Conservation (phyloP, 2,113 vertebrate species). For the Trematocara nigrifrons region DNA sequence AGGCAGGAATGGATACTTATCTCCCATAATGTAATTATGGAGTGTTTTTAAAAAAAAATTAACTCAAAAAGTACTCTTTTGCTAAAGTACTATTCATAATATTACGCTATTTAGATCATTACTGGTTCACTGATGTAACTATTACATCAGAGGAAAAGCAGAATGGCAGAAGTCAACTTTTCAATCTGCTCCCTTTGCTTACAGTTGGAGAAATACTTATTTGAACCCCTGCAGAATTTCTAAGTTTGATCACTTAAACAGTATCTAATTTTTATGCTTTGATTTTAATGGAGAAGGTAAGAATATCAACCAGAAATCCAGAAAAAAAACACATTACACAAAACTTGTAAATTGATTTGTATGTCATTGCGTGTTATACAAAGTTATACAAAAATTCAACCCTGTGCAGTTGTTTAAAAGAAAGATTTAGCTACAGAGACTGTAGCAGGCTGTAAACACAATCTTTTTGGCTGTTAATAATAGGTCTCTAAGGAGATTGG, state of each 20-base stretch:
- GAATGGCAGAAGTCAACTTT: neutral
- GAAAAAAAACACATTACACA: neutral
- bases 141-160: neutral
- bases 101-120: neutral
- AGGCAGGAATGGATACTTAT: neutral
- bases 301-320: neutral
- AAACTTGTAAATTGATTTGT: neutral
- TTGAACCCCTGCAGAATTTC: neutral
- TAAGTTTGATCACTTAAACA: neutral
- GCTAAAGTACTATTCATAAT: neutral
- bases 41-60: neutral
- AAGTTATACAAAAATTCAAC: neutral
- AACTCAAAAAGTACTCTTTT: neutral
- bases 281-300: neutral
- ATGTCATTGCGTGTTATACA: accelerated
- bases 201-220: neutral
- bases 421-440: neutral
- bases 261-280: neutral
- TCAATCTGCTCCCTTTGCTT: neutral
- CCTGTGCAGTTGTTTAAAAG: neutral
- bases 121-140: neutral
- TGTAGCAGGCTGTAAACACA: neutral
- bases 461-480: neutral
- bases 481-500: neutral
- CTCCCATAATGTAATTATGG: neutral